A percentile compares a stretch with the other conserved stretches of the same genome.
Evolutionary conservation across 2,888 invertebrate genomes (phyloP).

Genomic region (Dorcus parallelipipedus): DNA sequence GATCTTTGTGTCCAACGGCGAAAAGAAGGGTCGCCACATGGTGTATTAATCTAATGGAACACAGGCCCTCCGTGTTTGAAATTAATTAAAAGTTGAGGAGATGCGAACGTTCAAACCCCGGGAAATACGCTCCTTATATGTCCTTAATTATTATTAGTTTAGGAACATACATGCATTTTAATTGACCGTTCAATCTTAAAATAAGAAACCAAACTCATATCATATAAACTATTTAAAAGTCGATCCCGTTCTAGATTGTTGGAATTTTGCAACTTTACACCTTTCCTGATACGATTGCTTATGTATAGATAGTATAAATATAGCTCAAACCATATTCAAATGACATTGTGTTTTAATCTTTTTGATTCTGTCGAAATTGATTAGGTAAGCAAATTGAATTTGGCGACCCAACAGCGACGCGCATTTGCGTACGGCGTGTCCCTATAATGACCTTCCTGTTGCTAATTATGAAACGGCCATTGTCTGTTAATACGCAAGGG

Average conservation of each 20-base stretch:
- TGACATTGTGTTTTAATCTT: neutral
- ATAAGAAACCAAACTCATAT: too few relatives aligned
- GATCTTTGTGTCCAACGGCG: constrained; percentile 34
- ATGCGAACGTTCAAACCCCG: constrained; percentile 25
- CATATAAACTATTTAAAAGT: too few relatives aligned
- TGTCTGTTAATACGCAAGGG: constrained; percentile 46
- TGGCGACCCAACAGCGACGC: constrained; percentile 38
- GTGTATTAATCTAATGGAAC: constrained; percentile 43
- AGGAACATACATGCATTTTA: constrained; percentile 2
- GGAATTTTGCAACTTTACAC: too few relatives aligned
- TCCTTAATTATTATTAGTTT: constrained; percentile 18
- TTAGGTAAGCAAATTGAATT: constrained; percentile 44
- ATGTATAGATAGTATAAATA: too few relatives aligned
- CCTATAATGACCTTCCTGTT: constrained; percentile 47
- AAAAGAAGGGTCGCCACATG: constrained; percentile 40
- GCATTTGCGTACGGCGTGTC: constrained; percentile 42
- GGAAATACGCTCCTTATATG: constrained; percentile 17
- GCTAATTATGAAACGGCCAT: constrained; percentile 48
- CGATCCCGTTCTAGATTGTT: too few relatives aligned
- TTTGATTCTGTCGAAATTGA: constrained; percentile 11
- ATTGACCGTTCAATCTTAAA: neutral
- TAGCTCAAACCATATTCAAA: too few relatives aligned
- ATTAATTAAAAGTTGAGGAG: constrained; percentile 42
- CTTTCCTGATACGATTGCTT: too few relatives aligned
- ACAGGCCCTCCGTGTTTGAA: constrained; percentile 38